A percentile compares a stretch with the other conserved stretches of the same genome.
Evolutionary conservation across 2,888 invertebrate genomes (phyloP).

Genomic region (Drosophila putrida): DNA sequence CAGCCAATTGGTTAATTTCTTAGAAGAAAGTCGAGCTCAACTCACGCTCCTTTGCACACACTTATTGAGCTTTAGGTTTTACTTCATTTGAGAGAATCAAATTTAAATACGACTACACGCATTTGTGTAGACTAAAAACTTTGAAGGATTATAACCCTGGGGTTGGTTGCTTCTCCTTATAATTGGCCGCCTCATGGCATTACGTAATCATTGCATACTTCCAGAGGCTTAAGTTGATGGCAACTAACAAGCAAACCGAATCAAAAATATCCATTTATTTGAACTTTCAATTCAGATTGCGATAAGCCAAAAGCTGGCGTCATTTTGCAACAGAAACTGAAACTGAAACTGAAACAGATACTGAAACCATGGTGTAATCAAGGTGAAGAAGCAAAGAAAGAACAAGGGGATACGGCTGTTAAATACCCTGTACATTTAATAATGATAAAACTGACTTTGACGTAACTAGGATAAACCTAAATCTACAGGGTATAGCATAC

Average conservation of each 20-base stretch:
- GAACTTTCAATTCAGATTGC: conserved; percentile 63
- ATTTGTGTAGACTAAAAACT: conserved; percentile 36
- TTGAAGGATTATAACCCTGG: conserved; percentile 49
- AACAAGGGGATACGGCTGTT: not conserved
- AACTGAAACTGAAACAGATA: not conserved
- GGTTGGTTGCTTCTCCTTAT: conserved; percentile 15
- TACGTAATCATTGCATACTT: conserved; percentile 49
- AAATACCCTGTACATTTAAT: conserved; percentile 11
- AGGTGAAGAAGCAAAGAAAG: not conserved
- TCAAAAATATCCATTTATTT: conserved; percentile 60
- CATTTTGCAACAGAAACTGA: conserved; percentile 10
- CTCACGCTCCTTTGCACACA: conserved; percentile 15
- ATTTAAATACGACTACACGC: conserved; percentile 29
- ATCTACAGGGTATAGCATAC: conserved; percentile 30
- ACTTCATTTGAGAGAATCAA: conserved; percentile 26
- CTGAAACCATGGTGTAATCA: conserved; percentile 39
- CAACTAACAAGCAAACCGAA: conserved; percentile 39
- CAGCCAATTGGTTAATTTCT: conserved; percentile 82
- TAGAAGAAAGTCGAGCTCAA: conserved; percentile 61
- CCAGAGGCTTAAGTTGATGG: conserved; percentile 39
- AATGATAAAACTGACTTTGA: not conserved
- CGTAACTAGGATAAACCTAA: not conserved
- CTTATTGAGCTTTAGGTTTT: conserved; percentile 10
- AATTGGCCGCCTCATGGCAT: conserved; percentile 56
- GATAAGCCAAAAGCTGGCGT: conserved; percentile 51